These are phyloP conservation scores for Ceyx margarethae DNA, from an alignment of 2,113 vertebrate species.

Conservation along the genomic window DNA sequence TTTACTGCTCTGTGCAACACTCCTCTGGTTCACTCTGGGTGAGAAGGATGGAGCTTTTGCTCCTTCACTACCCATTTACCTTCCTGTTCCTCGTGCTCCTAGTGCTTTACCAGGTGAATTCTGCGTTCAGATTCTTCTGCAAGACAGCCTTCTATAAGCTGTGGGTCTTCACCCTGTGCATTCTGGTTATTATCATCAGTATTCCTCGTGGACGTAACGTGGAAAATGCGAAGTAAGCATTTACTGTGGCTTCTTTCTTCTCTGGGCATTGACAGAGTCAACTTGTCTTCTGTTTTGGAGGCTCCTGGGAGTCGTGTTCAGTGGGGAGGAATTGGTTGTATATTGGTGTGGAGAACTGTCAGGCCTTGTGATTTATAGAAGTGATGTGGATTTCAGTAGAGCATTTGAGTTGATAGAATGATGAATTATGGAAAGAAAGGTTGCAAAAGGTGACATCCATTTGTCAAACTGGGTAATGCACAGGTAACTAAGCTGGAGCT, in stretches of 20 bases:
- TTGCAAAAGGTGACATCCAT: neutral
- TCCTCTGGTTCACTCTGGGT: neutral
- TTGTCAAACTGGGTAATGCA: neutral
- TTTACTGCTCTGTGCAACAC: neutral
- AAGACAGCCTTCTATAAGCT: slow-evolving; percentile 23
- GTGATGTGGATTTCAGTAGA: neutral
- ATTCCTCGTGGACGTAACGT: neutral
- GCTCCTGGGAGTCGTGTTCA: neutral
- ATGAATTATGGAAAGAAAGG: neutral
- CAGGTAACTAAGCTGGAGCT: neutral
- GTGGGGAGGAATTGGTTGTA: neutral
- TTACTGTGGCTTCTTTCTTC: neutral
- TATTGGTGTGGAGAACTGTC: neutral
- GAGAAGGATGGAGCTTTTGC: slow-evolving; percentile 12
- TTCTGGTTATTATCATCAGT: neutral
- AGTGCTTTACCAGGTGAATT: slow-evolving; percentile 22
- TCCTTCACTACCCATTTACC: slow-evolving; percentile 8
- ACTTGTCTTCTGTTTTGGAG: neutral
- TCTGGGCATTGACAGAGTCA: neutral
- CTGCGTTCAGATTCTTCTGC: slow-evolving; percentile 36
- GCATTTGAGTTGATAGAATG: neutral
- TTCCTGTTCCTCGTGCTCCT: neutral
- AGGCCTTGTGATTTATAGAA: neutral
- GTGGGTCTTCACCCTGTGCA: neutral
- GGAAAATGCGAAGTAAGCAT: slow-evolving; percentile 30